Conservation (phyloP, 2,113 vertebrate genomes). For the Hemicordylus capensis region DNA sequence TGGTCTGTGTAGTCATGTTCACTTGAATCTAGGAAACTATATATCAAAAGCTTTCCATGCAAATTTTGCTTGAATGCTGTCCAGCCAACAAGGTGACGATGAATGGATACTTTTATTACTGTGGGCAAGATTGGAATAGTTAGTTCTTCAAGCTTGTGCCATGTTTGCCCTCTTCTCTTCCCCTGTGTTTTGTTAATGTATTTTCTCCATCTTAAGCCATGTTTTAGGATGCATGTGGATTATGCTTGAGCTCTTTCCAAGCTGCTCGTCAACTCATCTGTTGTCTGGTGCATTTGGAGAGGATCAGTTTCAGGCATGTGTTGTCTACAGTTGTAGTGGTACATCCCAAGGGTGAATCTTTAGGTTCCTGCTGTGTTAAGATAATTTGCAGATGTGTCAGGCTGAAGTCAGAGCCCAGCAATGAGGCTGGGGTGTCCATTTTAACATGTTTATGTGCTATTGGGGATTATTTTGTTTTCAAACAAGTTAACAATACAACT, state of each 20-base stretch:
- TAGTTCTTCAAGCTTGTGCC: background rate
- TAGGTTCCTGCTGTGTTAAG: conserved; percentile 56
- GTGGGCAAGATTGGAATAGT: background rate
- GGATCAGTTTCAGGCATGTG: conserved; percentile 48
- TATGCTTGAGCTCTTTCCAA: conserved; percentile 52
- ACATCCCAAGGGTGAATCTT: conserved; percentile 67
- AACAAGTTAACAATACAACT: conserved; percentile 37
- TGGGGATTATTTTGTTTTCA: conserved; percentile 57
- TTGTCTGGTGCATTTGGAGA: conserved; percentile 55
- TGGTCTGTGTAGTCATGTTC: background rate
- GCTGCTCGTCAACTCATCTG: conserved; percentile 41
- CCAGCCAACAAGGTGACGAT: background rate
- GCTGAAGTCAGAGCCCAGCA: conserved; percentile 59
- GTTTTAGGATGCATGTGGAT: background rate
- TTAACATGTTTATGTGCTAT: conserved; percentile 57
- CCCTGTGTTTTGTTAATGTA: background rate
- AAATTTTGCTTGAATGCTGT: background rate
- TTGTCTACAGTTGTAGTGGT: conserved; percentile 44
- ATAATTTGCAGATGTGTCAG: conserved; percentile 72
- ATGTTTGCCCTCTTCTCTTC: conserved; percentile 29
- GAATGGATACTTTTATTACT: rapidly evolving
- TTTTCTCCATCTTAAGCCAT: conserved; percentile 28
- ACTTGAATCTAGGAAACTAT: background rate
- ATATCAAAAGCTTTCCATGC: background rate
- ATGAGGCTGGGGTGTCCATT: conserved; percentile 47